A percentile compares a stretch with the other conserved stretches of the same genome.
These are phyloP conservation scores for Mustela nigripes DNA, from an alignment of 2,113 vertebrate species.

Conservation along the genomic window DNA sequence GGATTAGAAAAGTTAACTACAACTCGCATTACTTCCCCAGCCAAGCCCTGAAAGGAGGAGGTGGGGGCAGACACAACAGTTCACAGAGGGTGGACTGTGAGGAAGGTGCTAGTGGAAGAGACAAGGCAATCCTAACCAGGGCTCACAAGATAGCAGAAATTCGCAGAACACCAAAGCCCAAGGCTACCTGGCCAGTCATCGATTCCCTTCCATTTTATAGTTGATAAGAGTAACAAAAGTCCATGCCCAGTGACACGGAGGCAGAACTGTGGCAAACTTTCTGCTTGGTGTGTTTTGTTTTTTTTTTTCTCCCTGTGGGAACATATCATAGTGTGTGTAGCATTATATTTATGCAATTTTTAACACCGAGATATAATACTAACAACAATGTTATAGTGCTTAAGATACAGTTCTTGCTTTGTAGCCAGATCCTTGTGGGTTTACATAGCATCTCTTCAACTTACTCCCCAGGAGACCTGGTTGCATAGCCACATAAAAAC, in stretches of 20 bases:
- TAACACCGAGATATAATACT: not conserved
- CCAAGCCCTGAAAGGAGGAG: not conserved
- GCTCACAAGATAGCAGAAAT: not conserved
- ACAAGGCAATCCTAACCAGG: not conserved
- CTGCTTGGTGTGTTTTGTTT: not conserved
- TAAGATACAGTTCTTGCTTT: not conserved
- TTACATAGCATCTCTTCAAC: not conserved
- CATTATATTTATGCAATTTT: not conserved
- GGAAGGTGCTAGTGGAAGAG: not conserved
- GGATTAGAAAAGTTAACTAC: not conserved
- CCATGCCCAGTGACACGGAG: not conserved
- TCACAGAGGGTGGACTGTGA: rapidly evolving
- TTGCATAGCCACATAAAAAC: not conserved
- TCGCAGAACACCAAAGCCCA: not conserved
- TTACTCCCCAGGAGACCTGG: not conserved
- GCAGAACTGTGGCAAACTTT: not conserved
- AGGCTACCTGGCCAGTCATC: not conserved
- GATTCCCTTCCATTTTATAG: not conserved
- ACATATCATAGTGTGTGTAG: not conserved
- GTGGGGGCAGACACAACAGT: rapidly evolving
- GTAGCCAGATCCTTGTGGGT: not conserved
- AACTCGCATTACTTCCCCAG: not conserved
- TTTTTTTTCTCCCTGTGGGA: not conserved
- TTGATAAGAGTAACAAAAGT: not conserved
- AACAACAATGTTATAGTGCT: not conserved